Evolutionary conservation across 1,140 invertebrate species (phyloP).

Genomic region (Meteorus sp.): DNA sequence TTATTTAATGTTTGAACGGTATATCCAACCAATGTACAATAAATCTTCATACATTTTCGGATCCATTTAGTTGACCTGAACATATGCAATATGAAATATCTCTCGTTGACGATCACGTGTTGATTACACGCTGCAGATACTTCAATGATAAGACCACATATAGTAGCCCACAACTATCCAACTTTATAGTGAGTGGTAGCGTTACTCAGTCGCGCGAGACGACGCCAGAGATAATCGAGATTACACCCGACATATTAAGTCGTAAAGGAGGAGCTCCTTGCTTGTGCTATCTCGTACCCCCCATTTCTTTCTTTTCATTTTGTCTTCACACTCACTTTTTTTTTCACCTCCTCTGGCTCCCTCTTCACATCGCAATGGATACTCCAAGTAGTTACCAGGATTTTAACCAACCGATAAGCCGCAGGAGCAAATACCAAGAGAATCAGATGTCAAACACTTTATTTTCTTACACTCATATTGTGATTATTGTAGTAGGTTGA

Average conservation of each 20-base stretch:
- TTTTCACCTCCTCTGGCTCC: constrained; percentile 4
- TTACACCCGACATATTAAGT: constrained; percentile 18
- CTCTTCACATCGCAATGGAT: background rate
- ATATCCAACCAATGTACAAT: background rate
- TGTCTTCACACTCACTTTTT: too few relatives aligned
- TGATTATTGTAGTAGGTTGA: too few relatives aligned
- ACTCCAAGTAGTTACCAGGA: background rate
- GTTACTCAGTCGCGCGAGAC: background rate
- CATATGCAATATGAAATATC: too few relatives aligned
- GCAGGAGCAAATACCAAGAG: background rate
- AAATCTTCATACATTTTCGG: background rate
- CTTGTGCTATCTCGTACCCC: too few relatives aligned
- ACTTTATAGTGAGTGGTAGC: background rate
- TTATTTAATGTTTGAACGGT: too few relatives aligned
- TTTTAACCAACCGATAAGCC: background rate
- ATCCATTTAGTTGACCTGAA: too few relatives aligned
- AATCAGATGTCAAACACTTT: too few relatives aligned
- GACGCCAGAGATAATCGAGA: constrained; percentile 14
- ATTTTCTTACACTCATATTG: too few relatives aligned
- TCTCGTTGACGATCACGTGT: background rate
- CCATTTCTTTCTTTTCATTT: constrained; percentile 4
- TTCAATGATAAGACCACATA: constrained; percentile 1
- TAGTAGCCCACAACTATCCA: background rate
- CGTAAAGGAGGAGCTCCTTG: constrained; percentile 17
- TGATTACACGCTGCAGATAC: background rate